phyloP scores from a whole-genome alignment of 2,888 invertebrate species.

The Prosapia bicincta region DNA sequence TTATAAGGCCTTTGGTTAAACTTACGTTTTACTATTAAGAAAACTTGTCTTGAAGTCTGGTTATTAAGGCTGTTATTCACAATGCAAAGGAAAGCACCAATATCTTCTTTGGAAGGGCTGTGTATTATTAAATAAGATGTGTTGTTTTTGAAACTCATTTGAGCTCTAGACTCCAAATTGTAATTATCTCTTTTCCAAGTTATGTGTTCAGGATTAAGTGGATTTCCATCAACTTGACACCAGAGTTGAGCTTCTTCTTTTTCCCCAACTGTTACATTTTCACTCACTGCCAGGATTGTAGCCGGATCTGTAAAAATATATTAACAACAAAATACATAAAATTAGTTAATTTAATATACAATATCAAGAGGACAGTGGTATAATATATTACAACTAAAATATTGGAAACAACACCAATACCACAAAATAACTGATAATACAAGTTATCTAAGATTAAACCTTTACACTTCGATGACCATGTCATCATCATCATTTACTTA shows the following conservation, averaged over 20 bases:
- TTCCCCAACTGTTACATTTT: slow-evolving; percentile 68
- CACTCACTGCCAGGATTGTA: slow-evolving; percentile 69
- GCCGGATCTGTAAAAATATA: slow-evolving; percentile 74
- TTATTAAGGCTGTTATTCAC: slow-evolving; percentile 87
- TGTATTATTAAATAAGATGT: slow-evolving; percentile 77
- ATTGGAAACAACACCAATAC: no score
- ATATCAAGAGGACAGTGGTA: no score
- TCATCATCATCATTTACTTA: no score
- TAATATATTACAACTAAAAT: no score
- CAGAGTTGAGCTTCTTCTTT: slow-evolving; percentile 78
- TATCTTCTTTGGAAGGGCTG: slow-evolving; percentile 76
- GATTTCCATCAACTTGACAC: slow-evolving; percentile 83
- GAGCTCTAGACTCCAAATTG: slow-evolving; percentile 64
- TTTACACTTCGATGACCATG: no score
- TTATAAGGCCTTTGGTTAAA: slow-evolving; percentile 35
- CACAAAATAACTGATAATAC: no score
- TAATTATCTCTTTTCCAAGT: slow-evolving; percentile 77
- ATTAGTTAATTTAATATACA: no score
- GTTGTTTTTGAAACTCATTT: slow-evolving; percentile 66
- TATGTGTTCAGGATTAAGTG: slow-evolving; percentile 76
- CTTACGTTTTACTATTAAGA: slow-evolving; percentile 88
- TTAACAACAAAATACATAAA: no score
- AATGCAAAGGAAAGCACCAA: slow-evolving; percentile 82
- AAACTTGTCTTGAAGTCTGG: slow-evolving; percentile 67
- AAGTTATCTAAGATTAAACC: no score